Conservation (phyloP, 2,113 vertebrate species). For the Amphiprion ocellaris region DNA sequence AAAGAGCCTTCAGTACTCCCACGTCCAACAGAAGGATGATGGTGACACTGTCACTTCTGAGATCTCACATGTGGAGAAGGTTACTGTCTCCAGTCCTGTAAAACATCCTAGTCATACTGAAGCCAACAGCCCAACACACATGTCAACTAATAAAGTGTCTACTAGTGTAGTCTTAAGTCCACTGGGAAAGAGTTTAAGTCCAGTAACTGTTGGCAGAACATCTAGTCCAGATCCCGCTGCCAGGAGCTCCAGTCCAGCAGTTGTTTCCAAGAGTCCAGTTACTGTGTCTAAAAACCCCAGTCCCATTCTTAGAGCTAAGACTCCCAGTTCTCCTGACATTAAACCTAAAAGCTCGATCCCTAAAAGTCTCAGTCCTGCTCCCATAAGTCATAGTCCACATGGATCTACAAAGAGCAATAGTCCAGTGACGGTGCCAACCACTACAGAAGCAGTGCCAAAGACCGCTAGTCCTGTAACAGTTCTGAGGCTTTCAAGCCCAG, state of each 20-base stretch:
- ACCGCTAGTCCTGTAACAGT: constrained; percentile 39
- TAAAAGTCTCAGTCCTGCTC: constrained; percentile 50
- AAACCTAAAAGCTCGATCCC: constrained; percentile 7
- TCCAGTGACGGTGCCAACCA: constrained; percentile 11
- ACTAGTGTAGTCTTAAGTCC: constrained; percentile 25
- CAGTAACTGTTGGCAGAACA: constrained; percentile 11
- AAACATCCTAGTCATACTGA: constrained; percentile 30
- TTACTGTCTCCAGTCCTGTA: constrained; percentile 34
- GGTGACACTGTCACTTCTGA: constrained; percentile 40
- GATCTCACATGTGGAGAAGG: constrained; percentile 38
- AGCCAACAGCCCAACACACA: constrained; percentile 12
- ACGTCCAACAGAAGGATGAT: constrained; percentile 46
- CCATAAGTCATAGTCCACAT: constrained; percentile 26
- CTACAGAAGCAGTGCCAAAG: constrained; percentile 15
- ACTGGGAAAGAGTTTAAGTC: constrained; percentile 24
- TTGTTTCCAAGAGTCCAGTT: constrained; percentile 57
- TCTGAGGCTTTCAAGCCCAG: constrained; percentile 57
- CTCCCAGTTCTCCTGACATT: constrained; percentile 42
- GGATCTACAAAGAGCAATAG: background rate
- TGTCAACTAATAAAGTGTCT: constrained; percentile 5
- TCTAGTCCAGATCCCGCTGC: constrained; percentile 27
- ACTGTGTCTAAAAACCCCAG: constrained; percentile 30
- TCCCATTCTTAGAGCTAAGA: constrained; percentile 46
- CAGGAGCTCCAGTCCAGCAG: constrained; percentile 39
- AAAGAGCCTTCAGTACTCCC: constrained; percentile 50